Conservation (phyloP, 2,797 vertebrate genomes). For the Tapera naevia region DNA sequence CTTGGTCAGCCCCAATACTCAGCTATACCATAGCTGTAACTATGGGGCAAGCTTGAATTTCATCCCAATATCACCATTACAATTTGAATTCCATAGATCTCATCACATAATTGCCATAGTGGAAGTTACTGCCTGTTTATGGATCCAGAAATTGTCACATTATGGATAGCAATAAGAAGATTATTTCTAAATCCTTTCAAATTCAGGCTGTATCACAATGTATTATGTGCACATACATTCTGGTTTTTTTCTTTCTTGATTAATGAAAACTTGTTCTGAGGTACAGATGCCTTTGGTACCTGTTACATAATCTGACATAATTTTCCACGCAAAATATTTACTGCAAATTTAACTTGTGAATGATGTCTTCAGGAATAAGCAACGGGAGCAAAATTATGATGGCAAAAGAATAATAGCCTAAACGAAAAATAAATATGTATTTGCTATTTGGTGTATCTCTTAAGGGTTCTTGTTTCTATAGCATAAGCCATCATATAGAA, state of each 20-base stretch:
- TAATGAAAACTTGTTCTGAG: neutral
- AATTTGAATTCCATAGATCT: neutral
- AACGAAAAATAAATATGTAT: neutral
- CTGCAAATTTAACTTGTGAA: neutral
- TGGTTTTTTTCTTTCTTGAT: neutral
- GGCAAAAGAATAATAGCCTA: neutral
- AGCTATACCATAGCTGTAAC: neutral
- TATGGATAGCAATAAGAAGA: neutral
- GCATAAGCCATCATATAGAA: neutral
- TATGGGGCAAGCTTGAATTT: neutral
- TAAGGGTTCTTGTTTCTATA: neutral
- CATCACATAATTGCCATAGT: neutral
- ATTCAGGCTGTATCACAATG: neutral
- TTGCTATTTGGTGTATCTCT: neutral
- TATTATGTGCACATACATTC: neutral
- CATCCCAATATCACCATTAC: neutral
- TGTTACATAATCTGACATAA: conserved; percentile 8
- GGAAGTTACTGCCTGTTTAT: neutral
- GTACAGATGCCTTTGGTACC: neutral
- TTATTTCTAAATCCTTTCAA: neutral
- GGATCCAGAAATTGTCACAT: neutral
- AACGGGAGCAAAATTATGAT: neutral
- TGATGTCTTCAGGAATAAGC: neutral
- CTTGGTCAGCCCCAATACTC: neutral
- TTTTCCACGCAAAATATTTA: neutral